These are phyloP conservation scores for Atta colombica DNA, from an alignment of 1,140 invertebrate genomes.

Conservation along the genomic window DNA sequence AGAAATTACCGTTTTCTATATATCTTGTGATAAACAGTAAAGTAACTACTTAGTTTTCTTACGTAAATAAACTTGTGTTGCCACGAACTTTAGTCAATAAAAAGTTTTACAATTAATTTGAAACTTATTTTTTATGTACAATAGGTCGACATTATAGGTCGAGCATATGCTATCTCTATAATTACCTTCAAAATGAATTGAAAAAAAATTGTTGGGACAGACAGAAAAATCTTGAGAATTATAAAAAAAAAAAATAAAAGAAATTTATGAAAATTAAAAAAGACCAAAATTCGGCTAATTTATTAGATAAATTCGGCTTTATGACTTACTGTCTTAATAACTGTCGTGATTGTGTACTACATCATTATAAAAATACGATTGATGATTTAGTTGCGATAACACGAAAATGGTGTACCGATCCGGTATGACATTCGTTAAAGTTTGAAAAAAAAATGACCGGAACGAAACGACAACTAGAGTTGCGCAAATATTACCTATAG, in stretches of 20 bases:
- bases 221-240: not conserved
- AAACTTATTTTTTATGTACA: not conserved
- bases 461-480: not conserved
- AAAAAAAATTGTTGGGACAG: not conserved
- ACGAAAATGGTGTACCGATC: not conserved
- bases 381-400: not conserved
- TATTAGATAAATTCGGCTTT: not conserved
- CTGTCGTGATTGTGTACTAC: not conserved
- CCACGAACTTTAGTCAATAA: not conserved
- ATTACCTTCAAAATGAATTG: not conserved
- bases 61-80: not conserved
- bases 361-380: not conserved
- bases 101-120: not conserved
- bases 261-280: not conserved
- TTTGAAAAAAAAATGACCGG: not conserved
- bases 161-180: not conserved
- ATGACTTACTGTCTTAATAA: not conserved
- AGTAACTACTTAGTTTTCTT: not conserved
- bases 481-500: conserved; percentile 8
- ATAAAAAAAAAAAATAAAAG: not conserved
- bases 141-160: not conserved
- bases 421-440: not conserved
- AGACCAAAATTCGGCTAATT: not conserved
- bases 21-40: not conserved
- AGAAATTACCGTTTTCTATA: not conserved